Base-by-base conservation (phyloP, 2,797 vertebrate genomes). In the Buceros bicornis region DNA sequence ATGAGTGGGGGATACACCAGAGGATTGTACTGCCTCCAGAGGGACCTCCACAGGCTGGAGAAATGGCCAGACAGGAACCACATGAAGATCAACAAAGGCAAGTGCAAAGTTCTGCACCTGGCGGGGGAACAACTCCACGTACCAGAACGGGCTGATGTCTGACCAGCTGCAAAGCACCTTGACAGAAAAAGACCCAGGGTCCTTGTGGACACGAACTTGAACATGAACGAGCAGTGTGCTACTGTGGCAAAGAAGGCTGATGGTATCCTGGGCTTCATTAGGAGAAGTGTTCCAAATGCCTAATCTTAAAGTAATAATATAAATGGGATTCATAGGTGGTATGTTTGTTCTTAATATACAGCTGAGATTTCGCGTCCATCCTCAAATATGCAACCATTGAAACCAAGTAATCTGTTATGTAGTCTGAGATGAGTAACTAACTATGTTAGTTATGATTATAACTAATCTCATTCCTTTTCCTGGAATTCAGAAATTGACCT, bases 401-500 rank as follows among this genome's bases (percentile, higher is more conserved):
- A 93, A 91, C 11, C 8, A 94, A 92, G 24, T 35, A 28, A 82
- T 66, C 19, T 53, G 6, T 82, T 96, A 82, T 37, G 53, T 45
- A 67, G 26, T 66, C 72, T 87, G 26, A 33, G 33, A 33, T 33
- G 33, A 33, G 33, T 33, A 33, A 33, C 33, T 33, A 33, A 33
- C 33, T 33, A 33, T 33, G 33, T 33, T 33, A 33, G 33, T 33
- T 33, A 33, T 33, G 33, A 82, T 62, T 85, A 93, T 18, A 76
- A 62, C 89, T 74, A 81, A 51, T 83, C 42, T 29, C 29, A 66
- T 62, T 91, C 26, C 5, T 29, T 79, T 86, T 29, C 21, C 61
- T 71, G 29, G 10, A 19, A 82, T 70, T 95, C 96, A 85, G 61
- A 81, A 89, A 90, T 58, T 28, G 31, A 67, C 57, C 89, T 43